Percentiles rank a stretch among this genome's conserved stretches.
Evolutionary conservation across 2,888 invertebrate species (phyloP).

Genomic region (Aspidiotus destructor): DNA sequence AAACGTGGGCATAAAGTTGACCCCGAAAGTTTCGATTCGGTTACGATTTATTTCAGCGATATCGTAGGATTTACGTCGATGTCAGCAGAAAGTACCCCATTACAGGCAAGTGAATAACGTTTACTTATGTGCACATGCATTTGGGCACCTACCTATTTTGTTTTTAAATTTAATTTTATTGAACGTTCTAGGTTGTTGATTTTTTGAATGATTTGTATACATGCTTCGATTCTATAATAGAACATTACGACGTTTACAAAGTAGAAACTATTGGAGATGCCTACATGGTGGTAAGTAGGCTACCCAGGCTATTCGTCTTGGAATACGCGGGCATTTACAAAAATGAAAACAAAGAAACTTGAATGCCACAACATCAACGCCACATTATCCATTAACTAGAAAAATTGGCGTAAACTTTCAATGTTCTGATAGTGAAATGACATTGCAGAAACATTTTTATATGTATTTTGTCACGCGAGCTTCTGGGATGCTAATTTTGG

Average conservation of each 20-base stretch:
- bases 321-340: too few species aligned
- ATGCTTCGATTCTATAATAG: constrained; percentile 86
- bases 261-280: constrained; percentile 65
- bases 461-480: too few species aligned
- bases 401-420: too few species aligned
- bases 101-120: constrained; percentile 52
- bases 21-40: constrained; percentile 81
- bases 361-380: too few species aligned
- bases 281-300: constrained; percentile 71
- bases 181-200: constrained; percentile 67
- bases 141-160: background rate
- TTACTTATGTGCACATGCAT: background rate
- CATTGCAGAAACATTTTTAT: too few species aligned
- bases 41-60: constrained; percentile 90
- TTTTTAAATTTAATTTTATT: background rate
- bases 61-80: constrained; percentile 88
- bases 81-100: constrained; percentile 82
- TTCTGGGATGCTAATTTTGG: too few species aligned
- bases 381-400: too few species aligned
- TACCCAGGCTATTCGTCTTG: too few species aligned
- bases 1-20: constrained; percentile 81
- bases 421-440: too few species aligned
- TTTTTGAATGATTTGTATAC: constrained; percentile 90
- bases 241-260: constrained; percentile 87
- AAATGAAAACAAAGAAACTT: too few species aligned